These are phyloP conservation scores for Isurus oxyrinchus DNA, from an alignment of 2,113 vertebrate species.

Conservation along the genomic window DNA sequence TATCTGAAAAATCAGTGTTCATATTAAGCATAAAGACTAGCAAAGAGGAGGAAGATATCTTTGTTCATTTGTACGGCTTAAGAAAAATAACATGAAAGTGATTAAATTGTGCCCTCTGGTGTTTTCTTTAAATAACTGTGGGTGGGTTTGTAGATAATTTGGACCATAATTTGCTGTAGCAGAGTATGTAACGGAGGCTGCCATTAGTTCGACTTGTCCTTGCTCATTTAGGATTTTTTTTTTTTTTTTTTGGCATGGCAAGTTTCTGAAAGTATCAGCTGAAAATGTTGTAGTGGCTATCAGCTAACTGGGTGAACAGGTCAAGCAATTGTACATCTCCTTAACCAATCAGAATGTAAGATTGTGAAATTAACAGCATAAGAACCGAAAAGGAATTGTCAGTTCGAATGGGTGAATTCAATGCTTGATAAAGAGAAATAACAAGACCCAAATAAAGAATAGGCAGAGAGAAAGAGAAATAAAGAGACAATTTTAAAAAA, in stretches of 20 bases:
- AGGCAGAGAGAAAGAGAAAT: not conserved
- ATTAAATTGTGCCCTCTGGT: slow-evolving; percentile 14
- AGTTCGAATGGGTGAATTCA: not conserved
- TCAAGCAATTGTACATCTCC: not conserved
- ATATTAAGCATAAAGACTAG: not conserved
- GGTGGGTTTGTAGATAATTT: not conserved
- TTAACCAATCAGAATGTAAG: not conserved
- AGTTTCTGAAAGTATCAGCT: not conserved
- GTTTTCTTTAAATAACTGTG: not conserved
- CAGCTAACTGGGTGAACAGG: not conserved
- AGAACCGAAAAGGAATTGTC: not conserved
- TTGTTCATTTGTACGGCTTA: not conserved
- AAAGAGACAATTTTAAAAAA: not conserved
- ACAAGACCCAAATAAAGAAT: not conserved
- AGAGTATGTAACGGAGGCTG: not conserved
- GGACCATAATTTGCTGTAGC: not conserved
- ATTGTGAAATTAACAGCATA: not conserved
- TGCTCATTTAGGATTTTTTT: not conserved
- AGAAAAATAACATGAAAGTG: not conserved
- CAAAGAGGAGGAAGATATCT: not conserved
- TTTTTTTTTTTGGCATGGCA: not conserved
- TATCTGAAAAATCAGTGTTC: not conserved
- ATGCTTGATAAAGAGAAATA: not conserved
- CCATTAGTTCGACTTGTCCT: not conserved
- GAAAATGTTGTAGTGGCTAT: not conserved